These are phyloP conservation scores for Neotoma lepida DNA, from an alignment of 2,113 vertebrate species.

Conservation along the genomic window DNA sequence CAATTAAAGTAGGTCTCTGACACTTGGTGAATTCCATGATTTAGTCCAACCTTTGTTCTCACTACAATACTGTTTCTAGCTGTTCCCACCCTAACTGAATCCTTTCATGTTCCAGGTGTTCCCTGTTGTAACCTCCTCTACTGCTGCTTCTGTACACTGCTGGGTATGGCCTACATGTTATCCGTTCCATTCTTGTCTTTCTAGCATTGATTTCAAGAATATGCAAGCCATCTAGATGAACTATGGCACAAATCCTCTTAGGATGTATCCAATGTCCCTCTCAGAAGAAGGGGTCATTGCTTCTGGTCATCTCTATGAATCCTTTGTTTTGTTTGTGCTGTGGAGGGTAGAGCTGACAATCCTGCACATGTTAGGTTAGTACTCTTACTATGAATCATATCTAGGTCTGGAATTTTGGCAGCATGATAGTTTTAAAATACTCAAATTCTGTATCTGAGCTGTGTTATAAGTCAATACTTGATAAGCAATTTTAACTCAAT, in stretches of 20 bases:
- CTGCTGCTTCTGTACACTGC: not conserved
- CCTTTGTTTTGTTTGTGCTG: not conserved
- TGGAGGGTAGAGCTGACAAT: not conserved
- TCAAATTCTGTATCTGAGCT: not conserved
- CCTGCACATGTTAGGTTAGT: not conserved
- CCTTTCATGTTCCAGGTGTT: not conserved
- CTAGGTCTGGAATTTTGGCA: not conserved
- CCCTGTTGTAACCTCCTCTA: not conserved
- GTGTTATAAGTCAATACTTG: not conserved
- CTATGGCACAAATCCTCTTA: not conserved
- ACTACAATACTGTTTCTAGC: not conserved
- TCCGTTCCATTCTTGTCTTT: not conserved
- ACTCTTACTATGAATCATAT: too few species aligned
- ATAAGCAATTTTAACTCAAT: not conserved
- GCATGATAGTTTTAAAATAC: not conserved
- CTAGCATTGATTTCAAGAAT: not conserved
- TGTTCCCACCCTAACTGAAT: not conserved
- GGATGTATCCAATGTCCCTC: not conserved
- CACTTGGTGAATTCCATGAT: constrained; percentile 11
- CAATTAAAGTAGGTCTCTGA: not conserved
- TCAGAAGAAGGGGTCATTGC: not conserved
- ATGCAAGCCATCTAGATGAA: not conserved
- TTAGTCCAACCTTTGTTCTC: not conserved
- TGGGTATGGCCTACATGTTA: not conserved
- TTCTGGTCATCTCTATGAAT: not conserved